Percentiles rank a stretch among this genome's conserved stretches.
Evolutionary conservation across 2,797 vertebrate species (phyloP).

Genomic region (Passerculus sandwichensis): DNA sequence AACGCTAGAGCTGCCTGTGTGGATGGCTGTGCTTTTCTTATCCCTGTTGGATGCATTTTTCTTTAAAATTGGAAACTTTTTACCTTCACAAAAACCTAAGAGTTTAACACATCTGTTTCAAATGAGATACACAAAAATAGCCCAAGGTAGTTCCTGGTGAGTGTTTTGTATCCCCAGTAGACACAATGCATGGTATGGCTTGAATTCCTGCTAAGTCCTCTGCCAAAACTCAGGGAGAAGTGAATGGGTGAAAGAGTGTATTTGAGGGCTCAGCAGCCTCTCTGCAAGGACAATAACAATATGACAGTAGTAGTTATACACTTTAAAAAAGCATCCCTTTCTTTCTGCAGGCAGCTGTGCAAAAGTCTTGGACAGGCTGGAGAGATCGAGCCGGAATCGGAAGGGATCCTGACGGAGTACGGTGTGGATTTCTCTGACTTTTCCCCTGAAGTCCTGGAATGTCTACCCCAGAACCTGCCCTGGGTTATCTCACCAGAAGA

Average conservation of each 20-base stretch:
- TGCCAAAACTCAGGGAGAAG: not conserved
- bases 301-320: not conserved
- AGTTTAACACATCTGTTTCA: not conserved
- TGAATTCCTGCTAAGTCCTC: not conserved
- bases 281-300: not conserved
- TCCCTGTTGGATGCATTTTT: not conserved
- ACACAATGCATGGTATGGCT: not conserved
- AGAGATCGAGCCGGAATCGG: conserved; percentile 96
- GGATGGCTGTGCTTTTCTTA: not conserved
- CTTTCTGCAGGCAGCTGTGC: conserved; percentile 81
- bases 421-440: conserved; percentile 95
- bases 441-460: conserved; percentile 85
- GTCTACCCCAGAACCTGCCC: conserved; percentile 87
- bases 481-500: conserved; percentile 90
- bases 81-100: not conserved
- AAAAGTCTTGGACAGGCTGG: conserved; percentile 95
- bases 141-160: not conserved
- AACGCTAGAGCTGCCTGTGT: not conserved
- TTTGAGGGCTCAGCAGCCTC: not conserved
- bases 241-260: not conserved
- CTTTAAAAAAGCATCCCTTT: not conserved
- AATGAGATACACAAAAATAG: not conserved
- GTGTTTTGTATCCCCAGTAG: not conserved
- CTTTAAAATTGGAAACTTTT: not conserved
- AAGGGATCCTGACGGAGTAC: conserved; percentile 92